A percentile compares a stretch with the other conserved stretches of the same genome.
Evolutionary conservation across 2,113 vertebrate genomes (phyloP).

Genomic region (Lathamus discolor): DNA sequence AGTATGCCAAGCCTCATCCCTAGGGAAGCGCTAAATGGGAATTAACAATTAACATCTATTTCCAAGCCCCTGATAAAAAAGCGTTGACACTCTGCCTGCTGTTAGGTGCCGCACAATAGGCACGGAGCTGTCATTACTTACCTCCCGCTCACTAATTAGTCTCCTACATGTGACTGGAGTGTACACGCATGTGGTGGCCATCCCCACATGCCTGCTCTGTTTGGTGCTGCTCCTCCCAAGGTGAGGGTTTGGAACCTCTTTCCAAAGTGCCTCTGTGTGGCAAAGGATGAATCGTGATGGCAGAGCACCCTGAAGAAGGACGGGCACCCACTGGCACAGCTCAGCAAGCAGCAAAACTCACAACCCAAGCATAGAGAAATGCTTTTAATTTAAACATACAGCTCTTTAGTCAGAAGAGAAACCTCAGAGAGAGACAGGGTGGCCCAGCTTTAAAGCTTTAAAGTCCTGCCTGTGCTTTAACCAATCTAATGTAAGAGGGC

Average conservation of each 20-base stretch:
- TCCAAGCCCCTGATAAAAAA: not conserved
- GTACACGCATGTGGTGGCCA: not conserved
- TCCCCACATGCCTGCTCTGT: not conserved
- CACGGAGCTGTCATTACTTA: not conserved
- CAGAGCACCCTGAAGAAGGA: not conserved
- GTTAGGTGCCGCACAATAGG: not conserved
- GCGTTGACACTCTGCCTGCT: not conserved
- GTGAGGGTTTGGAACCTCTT: not conserved
- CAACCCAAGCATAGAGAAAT: not conserved
- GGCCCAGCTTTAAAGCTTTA: not conserved
- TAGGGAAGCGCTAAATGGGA: not conserved
- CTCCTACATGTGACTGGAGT: not conserved
- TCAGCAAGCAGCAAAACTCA: not conserved
- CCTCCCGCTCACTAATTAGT: not conserved
- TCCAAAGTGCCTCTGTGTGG: not conserved
- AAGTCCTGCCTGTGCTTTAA: not conserved
- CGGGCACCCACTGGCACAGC: rapidly evolving
- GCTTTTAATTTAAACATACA: not conserved
- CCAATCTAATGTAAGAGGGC: not conserved
- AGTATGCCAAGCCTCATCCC: not conserved
- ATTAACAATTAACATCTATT: conserved; percentile 4
- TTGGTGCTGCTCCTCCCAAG: not conserved
- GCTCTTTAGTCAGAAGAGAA: not conserved
- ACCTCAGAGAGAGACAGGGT: not conserved
- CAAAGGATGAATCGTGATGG: not conserved